Evolutionary conservation across 2,888 invertebrate species (phyloP), one percentile per base, ranked within the genome.

Genomic region (Rhaphigaster nebulosa): DNA sequence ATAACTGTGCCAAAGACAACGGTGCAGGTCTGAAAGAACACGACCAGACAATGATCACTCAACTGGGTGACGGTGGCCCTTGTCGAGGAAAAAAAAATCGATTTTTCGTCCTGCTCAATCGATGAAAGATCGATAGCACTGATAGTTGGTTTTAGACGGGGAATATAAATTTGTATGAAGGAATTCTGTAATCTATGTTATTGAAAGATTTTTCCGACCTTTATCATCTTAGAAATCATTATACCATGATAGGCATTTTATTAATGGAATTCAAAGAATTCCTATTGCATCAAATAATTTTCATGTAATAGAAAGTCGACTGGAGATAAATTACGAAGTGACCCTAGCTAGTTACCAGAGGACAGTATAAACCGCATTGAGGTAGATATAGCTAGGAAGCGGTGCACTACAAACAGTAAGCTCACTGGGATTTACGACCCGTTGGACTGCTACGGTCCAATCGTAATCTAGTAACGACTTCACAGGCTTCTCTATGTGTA

Each of bases 331-430:
- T 76, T 76, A 76, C 38, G 3, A 38, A 29, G 0, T 38, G 38
- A 38, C 20, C 70, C 65, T 20, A 76, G 6, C 34, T 76, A 29
- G 70, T 38, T 76, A 76, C 70, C 70, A 38, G 38, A 70, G 70
- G 38, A 20, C 70, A 29, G 70, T 29, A 76, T 76, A 76, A 38
- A 38, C 20, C 34, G 20, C 70, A 76, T 23, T 0, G 70, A 38
- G 38, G 8, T 20, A 10, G 38, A 29, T 29, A 65, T 5, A 23
- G 23, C 20, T 1, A 5, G 5, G 70, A 76, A 76, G 70, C 34
- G 70, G 70, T 34, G 70, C 70, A 20, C 70, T 76, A 76, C 70
- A 76, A 34, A 38, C 70, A 76, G 70, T 76, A 76, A 76, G 70
- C 70, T 8, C 38, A 5, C 38, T 34, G 6, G 65, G 70, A 76